A percentile compares a stretch with the other conserved stretches of the same genome.
Conservation (phyloP, 1,140 invertebrate genomes). For the Ctenoplectra terminalis region DNA sequence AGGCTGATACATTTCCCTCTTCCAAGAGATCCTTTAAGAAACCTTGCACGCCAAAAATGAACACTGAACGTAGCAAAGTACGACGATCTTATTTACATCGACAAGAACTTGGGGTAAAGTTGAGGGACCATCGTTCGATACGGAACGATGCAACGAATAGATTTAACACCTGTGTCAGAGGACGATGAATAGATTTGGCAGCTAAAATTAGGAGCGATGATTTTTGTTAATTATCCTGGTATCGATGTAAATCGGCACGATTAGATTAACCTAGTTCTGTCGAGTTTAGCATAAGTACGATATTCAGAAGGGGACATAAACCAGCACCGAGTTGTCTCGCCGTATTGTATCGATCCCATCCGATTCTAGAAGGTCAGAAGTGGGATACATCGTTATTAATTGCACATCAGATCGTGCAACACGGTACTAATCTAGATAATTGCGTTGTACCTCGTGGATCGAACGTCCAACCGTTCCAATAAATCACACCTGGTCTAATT, state of each 20-base stretch:
- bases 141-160: neutral
- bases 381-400: slow-evolving; percentile 55
- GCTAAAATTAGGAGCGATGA: no score
- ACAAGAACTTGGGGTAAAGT: no score
- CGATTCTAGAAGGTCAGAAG: slow-evolving; percentile 36
- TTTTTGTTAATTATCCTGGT: neutral
- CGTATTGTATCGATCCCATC: slow-evolving; percentile 51
- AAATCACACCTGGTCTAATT: slow-evolving; percentile 42
- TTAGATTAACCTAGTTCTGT: slow-evolving; percentile 9
- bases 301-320: slow-evolving; percentile 29
- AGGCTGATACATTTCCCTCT: neutral
- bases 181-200: neutral
- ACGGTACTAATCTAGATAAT: slow-evolving; percentile 53
- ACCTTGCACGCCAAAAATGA: neutral
- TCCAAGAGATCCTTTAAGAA: neutral
- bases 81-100: neutral
- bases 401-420: slow-evolving; percentile 33
- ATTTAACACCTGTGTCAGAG: no score
- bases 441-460: slow-evolving; percentile 19
- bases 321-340: slow-evolving; percentile 13
- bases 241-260: neutral
- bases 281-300: neutral
- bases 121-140: no score
- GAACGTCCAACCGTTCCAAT: neutral
- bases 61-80: no score